phyloP scores from a whole-genome alignment of 2,113 vertebrate genomes.

The Hymenochirus boettgeri region DNA sequence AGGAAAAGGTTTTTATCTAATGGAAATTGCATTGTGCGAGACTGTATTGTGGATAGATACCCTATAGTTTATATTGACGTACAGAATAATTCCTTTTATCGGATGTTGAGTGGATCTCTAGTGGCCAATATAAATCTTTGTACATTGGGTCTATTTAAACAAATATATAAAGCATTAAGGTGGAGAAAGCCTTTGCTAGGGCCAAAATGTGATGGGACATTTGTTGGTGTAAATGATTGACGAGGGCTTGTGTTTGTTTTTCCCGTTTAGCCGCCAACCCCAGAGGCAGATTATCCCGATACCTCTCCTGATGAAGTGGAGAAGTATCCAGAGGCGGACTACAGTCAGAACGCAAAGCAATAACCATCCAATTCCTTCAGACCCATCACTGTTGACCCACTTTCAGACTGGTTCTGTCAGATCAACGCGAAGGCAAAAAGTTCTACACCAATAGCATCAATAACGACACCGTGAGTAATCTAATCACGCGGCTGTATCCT shows the following conservation, averaged over 20 bases:
- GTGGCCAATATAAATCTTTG: no score
- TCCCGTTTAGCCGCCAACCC: constrained; percentile 75
- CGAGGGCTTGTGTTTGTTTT: neutral
- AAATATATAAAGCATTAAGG: no score
- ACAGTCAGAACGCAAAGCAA: constrained; percentile 41
- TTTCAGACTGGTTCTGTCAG: constrained; percentile 65
- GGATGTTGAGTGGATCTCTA: no score
- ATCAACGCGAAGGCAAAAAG: constrained; percentile 58
- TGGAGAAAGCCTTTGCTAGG: no score
- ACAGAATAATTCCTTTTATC: no score
- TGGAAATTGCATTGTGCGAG: no score
- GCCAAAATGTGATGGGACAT: neutral
- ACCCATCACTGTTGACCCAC: constrained; percentile 44
- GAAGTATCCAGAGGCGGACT: constrained; percentile 72
- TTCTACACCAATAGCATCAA: constrained; percentile 67
- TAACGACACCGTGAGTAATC: constrained; percentile 65
- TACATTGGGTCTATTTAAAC: no score
- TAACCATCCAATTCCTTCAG: constrained; percentile 51
- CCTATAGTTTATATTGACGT: no score
- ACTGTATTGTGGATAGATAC: no score
- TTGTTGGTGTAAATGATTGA: neutral
- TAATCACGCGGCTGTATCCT: neutral
- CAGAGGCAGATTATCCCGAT: constrained; percentile 63
- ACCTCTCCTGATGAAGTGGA: constrained; percentile 51
- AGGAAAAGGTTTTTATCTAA: no score